Percentiles rank a stretch among this genome's conserved stretches.
Conservation (phyloP, 2,888 invertebrate species). For the Deroplatys truncata region DNA sequence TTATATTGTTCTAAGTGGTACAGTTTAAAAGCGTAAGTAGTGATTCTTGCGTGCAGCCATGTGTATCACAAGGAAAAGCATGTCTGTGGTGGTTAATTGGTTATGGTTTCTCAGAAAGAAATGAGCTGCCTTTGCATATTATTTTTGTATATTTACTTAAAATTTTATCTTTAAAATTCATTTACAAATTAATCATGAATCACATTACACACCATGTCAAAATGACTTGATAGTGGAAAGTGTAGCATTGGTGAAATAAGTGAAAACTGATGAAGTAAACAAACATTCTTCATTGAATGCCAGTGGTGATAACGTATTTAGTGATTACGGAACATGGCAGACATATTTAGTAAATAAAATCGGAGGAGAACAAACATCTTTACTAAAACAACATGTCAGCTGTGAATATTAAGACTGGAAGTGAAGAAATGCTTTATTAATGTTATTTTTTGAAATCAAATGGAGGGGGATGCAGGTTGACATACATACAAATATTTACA, state of each 20-base stretch:
- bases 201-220: background rate
- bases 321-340: background rate
- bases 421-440: background rate
- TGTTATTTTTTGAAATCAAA: background rate
- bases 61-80: too few relatives aligned
- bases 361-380: background rate
- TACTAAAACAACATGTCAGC: background rate
- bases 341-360: background rate
- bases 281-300: background rate
- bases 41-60: too few relatives aligned
- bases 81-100: background rate
- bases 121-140: background rate
- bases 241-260: background rate
- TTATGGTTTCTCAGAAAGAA: background rate
- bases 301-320: background rate
- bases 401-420: background rate
- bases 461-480: background rate
- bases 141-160: background rate
- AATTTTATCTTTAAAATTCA: background rate
- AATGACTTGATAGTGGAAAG: background rate
- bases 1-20: background rate
- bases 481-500: background rate
- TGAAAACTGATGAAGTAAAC: background rate
- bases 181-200: background rate
- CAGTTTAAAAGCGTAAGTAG: background rate